Evolutionary conservation across 2,113 vertebrate species (phyloP), one percentile per base, ranked within the genome.

Genomic region (Catharus fuscescens): DNA sequence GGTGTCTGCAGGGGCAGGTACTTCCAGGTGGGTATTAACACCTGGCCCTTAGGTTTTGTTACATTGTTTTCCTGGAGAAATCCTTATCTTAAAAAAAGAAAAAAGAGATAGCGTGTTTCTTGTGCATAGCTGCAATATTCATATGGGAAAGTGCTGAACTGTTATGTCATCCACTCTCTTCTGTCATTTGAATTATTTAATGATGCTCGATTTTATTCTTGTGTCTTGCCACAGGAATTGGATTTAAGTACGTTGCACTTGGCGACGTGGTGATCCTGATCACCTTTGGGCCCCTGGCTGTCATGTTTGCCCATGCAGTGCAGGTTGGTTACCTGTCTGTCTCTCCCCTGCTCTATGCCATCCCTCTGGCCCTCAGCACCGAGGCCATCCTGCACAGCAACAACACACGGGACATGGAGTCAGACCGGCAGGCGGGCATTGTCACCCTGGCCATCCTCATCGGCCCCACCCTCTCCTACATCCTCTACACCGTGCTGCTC

Each of bases 341-440:
- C 87, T 98, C 99, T 6, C 99, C 99, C 0, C 97, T 99, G 96
- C 97, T 99, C 64, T 99, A 99, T 20, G 99, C 99, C 14, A 82
- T 99, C 29, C 99, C 99, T 0, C 98, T 99, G 36, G 99, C 99
- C 8, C 98, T 99, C 56, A 99, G 99, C 94, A 99, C 99, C 0
- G 99, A 99, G 95, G 99, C 99, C 95, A 99, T 99, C 92, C 98
- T 99, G 82, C 99, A 99, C 97, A 99, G 99, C 98, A 99, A 99
- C 98, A 99, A 99, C 98, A 99, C 99, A 0, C 97, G 99, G 92
- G 99, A 99, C 98, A 98, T 99, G 98, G 99, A 99, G 92, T 99
- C 99, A 0, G 99, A 99, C 97, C 98, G 82, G 83, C 98, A 98
- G 95, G 99, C 99, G 0, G 99, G 99, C 69, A 99, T 99, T 5